A percentile compares a stretch with the other conserved stretches of the same genome.
Evolutionary conservation across 1,140 invertebrate species (phyloP).

Genomic region (Brachionus manjavacas): DNA sequence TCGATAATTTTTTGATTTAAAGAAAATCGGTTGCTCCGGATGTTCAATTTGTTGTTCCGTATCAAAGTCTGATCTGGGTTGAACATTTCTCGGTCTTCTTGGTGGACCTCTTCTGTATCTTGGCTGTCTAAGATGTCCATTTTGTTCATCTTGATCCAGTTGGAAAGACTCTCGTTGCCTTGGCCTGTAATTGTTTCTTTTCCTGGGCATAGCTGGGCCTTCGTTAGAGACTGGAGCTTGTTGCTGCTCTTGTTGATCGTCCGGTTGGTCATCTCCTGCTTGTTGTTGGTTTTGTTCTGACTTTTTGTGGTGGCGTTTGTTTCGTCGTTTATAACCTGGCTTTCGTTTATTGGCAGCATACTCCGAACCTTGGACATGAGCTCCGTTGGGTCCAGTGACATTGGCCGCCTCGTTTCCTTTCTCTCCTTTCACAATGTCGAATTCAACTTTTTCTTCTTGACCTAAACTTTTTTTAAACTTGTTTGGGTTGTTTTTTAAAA

Average conservation of each 20-base stretch:
- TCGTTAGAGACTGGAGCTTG: background rate
- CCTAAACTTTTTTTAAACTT: conserved; percentile 95
- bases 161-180: background rate
- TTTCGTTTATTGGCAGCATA: conserved; percentile 69
- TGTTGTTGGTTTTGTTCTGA: background rate
- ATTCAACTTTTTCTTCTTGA: conserved; percentile 95
- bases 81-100: background rate
- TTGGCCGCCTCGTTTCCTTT: conserved; percentile 89
- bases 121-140: background rate
- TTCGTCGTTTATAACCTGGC: background rate
- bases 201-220: background rate
- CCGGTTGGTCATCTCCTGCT: background rate
- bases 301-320: background rate
- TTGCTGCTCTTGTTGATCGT: background rate
- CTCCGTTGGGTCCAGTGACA: conserved; percentile 87
- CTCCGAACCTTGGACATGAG: conserved; percentile 82
- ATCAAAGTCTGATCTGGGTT: background rate
- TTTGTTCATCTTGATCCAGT: background rate
- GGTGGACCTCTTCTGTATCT: background rate
- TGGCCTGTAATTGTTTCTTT: background rate
- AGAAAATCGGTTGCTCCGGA: background rate
- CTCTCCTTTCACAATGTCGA: conserved; percentile 78
- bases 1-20: conserved; percentile 12
- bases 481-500: conserved; percentile 89
- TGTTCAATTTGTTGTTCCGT: background rate